Evolutionary conservation across 2,113 vertebrate genomes (phyloP), one percentile per base, ranked within the genome.

Genomic region (Larimichthys polyactis): DNA sequence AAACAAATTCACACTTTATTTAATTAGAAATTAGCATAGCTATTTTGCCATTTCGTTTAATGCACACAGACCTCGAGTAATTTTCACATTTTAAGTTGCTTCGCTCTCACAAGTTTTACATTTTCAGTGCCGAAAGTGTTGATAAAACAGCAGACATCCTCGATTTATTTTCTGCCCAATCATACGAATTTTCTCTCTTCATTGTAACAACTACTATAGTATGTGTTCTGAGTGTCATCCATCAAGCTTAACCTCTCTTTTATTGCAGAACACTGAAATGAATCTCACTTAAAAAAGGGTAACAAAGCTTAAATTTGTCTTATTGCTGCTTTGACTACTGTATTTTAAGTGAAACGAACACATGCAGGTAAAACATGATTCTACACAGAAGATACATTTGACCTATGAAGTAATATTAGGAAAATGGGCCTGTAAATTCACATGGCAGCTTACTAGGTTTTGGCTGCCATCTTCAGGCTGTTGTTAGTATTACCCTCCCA

Each of bases 381-480:
- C 51, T 65, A 75, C 83, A 90, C 69, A 83, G 75, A 84, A 82
- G 63, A 87, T 75, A 73, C 68, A 55, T 91, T 90, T 92, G 88
- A 93, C 91, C 91, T 91, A 73, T 92, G 91, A 93, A 93, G 92
- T 92, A 90, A 93, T 89, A 91, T 85, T 82, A 52, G 76, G 66
- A 66, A 78, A 91, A 85, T 54, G 71, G 74, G 65, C 60, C 59
- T 68, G 49, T 74, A 73, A 84, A 85, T 67, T 70, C 67, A 65
- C 40, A 71, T 48, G 64, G 73, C 87, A 83, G 87, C 91, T 91
- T 76, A 87, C 91, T 90, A 91, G 94, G 92, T 95, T 94, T 89
- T 93, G 94, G 93, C 94, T 95, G 95, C 95, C 95, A 96, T 96
- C 95, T 96, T 93, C 93, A 96, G 95, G 93, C 70, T n/a, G 20